Base-by-base conservation (phyloP, 2,797 vertebrate species). In the Sebastes matsubarae region DNA sequence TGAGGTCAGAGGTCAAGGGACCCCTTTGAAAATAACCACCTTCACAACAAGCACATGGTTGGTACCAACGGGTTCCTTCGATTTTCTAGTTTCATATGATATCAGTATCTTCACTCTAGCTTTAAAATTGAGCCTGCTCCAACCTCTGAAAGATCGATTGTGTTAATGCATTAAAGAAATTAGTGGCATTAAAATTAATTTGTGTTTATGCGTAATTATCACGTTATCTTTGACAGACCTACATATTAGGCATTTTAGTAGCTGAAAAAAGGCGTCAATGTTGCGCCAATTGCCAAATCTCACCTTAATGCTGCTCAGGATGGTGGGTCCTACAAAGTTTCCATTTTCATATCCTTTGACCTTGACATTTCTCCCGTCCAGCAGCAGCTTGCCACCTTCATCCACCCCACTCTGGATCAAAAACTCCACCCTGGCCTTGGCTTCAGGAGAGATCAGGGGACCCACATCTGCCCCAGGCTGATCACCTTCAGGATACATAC, bases 311-410 rank as follows among this genome's bases (percentile, higher is more conserved):
- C 95, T 93, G 75, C 91, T 84, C 77, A 99, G 95, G 87, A 99
- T 97, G 0, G 98, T 99, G 65, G 98, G 98, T 60, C 98, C 99
- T 36, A 99, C 98, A 88, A 99, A 99, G 94, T 99, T 99, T 61
- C 98, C 99, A 11, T 96, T 98, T 91, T 99, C 98, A 78, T 97
- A 99, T 82, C 98, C 99, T 92, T 98, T 99, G 75, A 99, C 97
- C 54, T 95, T 95, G 77, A 98, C 95, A 0, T 95, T 95, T 80
- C 98, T 96, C 42, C 99, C 99, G 29, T 99, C 99, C 76, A 99
- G 95, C 82, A 99, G 96, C 81, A 99, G 80, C 8, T 88, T 94
- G 59, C 98, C 98, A 1, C 99, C 99, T 85, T 99, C 97, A 8
- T 97, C 96, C 80, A 96, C 95, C 18, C 98, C 98, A n/a, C 95